Evolutionary conservation across 2,113 vertebrate genomes (phyloP), one percentile per base, ranked within the genome.

Genomic region (Suncus etruscus): DNA sequence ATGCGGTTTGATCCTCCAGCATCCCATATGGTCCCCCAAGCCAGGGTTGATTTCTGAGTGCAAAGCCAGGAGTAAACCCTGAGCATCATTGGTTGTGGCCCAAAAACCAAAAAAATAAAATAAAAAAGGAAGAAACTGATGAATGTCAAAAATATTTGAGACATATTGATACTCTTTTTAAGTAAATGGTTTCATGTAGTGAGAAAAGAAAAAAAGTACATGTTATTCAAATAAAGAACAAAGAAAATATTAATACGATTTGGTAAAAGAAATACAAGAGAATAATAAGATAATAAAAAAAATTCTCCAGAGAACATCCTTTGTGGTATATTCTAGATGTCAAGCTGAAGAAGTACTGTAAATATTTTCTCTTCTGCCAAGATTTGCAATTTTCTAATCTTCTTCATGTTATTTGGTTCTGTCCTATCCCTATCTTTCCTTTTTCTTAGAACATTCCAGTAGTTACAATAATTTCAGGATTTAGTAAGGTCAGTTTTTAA

Each of bases 401-500:
- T 20, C 20, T 72, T 15, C 45, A 14, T 73, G 1, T 47, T 90
- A 8, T 82, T 3, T 65, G 68, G 1, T 47, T 90, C 9, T 82
- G 2, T 65, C 27, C 6, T 20, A 29, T 2, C 4, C 27, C 11
- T 6, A 5, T 24, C 2, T 20, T 10, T 61, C 8, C 54, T 39
- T 79, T 16, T 86, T 51, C 18, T 6, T 48, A 72, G 31, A 2
- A 25, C 20, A 0, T 9, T 15, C 39, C 7, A n/a, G 74, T 70
- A 58, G 82, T n/a, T 29, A 76, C 92, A 94, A 12, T 11, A 27
- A 61, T n/a, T 73, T 86, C n/a, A 73, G 75, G 6, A 24, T 69
- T 77, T 7, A 22, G 11, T 54, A 9, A 83, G 14, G n/a, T 85
- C 39, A 27, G 61, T 70, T 25, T 91, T 89, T 20, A 47, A 12